Evolutionary conservation across 2,113 vertebrate genomes (phyloP).

Genomic region (Gymnarchus niloticus): DNA sequence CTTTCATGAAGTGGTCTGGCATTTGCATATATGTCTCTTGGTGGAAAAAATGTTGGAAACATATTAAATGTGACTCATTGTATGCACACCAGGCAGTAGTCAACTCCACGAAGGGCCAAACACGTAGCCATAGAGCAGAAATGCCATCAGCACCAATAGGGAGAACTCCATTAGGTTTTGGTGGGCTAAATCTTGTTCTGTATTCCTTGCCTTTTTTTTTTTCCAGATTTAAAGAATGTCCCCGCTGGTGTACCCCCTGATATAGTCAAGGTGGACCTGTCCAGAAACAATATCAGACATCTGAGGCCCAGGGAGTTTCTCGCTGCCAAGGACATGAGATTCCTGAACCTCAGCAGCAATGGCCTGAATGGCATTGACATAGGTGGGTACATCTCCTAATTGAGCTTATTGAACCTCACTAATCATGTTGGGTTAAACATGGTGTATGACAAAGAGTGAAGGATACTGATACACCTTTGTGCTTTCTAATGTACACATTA

Average conservation of each 20-base stretch:
- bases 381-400: constrained; percentile 61
- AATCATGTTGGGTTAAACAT: not conserved
- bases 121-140: not conserved
- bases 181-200: not conserved
- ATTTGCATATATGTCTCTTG: not conserved
- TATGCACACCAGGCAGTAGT: not conserved
- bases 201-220: not conserved
- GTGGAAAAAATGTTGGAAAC: not conserved
- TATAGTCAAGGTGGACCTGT: constrained; percentile 84
- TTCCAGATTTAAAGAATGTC: constrained; percentile 77
- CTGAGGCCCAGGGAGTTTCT: constrained; percentile 81
- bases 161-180: not conserved
- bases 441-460: not conserved
- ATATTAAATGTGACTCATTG: not conserved
- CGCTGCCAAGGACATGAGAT: constrained; percentile 80
- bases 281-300: constrained; percentile 79
- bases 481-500: no score
- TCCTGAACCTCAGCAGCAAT: constrained; percentile 87
- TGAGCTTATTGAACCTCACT: not conserved
- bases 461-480: not conserved
- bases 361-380: constrained; percentile 76
- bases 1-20: not conserved
- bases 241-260: constrained; percentile 80
- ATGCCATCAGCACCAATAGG: not conserved
- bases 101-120: not conserved